phyloP scores from a whole-genome alignment of 1,140 invertebrate species.

The Anadara kagoshimensis region DNA sequence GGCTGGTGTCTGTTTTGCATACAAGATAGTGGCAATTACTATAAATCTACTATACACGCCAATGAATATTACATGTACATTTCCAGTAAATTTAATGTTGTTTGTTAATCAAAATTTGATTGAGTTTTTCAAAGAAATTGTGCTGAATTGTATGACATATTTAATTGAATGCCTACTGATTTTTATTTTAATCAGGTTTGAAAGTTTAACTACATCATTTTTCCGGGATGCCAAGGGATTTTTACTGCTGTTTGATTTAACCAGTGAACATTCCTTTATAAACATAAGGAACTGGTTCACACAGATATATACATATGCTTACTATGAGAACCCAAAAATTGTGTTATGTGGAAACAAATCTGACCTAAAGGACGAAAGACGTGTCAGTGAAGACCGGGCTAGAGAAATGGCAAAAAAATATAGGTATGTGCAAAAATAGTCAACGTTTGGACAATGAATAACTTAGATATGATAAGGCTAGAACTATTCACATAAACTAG shows the following conservation, averaged over 20 bases:
- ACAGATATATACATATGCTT: slow-evolving; percentile 93
- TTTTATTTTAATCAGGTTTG: slow-evolving; percentile 83
- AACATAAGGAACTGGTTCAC: slow-evolving; percentile 97
- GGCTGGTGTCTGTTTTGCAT: no score
- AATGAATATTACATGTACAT: no score
- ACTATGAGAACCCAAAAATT: slow-evolving; percentile 96
- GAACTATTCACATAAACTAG: no score
- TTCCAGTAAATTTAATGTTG: no score
- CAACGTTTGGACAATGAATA: no score
- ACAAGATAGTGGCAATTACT: no score
- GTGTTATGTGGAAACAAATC: slow-evolving; percentile 96
- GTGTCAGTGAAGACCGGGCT: slow-evolving; percentile 87
- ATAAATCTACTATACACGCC: no score
- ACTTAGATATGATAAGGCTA: no score
- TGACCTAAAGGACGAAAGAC: slow-evolving; percentile 87
- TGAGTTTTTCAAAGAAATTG: no score
- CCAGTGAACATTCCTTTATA: slow-evolving; percentile 95
- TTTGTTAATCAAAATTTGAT: no score
- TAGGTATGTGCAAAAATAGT: slow-evolving; percentile 75
- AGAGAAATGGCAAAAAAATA: slow-evolving; percentile 89
- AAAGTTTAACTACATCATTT: slow-evolving; percentile 96
- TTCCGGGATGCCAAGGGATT: slow-evolving; percentile 99
- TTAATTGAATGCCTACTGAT: no score
- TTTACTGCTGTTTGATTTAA: slow-evolving; percentile 95
- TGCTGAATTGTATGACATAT: no score